Evolutionary conservation across 1,140 invertebrate genomes (phyloP).

Genomic region (Drosophila baimaii): DNA sequence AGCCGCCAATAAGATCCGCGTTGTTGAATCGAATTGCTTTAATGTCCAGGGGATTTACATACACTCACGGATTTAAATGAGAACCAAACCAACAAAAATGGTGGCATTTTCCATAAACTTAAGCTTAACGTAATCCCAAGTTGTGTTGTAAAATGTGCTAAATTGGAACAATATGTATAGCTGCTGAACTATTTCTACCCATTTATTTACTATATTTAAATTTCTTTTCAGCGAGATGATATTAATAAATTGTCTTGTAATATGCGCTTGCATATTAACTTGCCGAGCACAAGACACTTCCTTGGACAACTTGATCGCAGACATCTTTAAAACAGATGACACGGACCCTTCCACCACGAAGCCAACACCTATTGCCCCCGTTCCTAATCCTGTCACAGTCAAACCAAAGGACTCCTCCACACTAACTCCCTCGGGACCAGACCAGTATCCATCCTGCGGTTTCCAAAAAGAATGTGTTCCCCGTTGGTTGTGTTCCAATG

Average conservation of each 20-base stretch:
- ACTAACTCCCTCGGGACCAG: not conserved
- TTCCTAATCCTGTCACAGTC: slow-evolving; percentile 5
- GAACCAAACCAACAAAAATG: not conserved
- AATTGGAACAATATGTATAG: too few species aligned
- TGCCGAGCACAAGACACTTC: slow-evolving; percentile 50
- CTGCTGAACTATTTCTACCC: too few species aligned
- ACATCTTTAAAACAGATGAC: slow-evolving; percentile 64
- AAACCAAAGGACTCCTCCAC: slow-evolving; percentile 9
- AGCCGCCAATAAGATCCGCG: not conserved
- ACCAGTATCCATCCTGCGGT: slow-evolving; percentile 66
- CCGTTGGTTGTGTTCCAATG: slow-evolving; percentile 69
- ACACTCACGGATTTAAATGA: not conserved
- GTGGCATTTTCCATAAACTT: not conserved
- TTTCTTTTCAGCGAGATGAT: slow-evolving; percentile 39
- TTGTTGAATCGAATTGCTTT: not conserved
- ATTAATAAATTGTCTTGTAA: slow-evolving; percentile 30
- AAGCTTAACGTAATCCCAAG: not conserved
- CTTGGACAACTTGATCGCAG: slow-evolving; percentile 62
- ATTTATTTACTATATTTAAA: too few species aligned
- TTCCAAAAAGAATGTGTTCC: slow-evolving; percentile 84
- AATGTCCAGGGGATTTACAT: not conserved
- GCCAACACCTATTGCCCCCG: not conserved
- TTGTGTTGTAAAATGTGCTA: too few species aligned
- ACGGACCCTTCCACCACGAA: not conserved
- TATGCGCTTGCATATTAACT: slow-evolving; percentile 36